Evolutionary conservation across 2,113 vertebrate species (phyloP).

Genomic region (Lophura nycthemera): DNA sequence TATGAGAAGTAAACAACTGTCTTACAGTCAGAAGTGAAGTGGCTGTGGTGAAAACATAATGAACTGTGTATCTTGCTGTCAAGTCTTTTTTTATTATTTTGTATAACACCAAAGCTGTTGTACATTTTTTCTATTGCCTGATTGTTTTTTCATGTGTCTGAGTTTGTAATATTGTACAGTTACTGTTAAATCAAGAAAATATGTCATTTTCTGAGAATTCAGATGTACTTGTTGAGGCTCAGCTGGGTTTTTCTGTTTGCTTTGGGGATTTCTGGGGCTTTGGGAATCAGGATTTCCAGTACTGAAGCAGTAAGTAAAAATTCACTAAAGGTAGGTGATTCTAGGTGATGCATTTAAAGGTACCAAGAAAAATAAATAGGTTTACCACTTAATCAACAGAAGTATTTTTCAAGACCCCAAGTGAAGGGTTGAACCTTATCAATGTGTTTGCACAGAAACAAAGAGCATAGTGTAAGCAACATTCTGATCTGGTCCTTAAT

Average conservation of each 20-base stretch:
- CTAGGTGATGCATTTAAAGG: not conserved
- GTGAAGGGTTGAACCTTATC: not conserved
- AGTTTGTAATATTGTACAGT: conserved; percentile 83
- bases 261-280: conserved; percentile 12
- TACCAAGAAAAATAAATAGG: not conserved
- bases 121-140: conserved; percentile 85
- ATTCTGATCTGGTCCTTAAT: conserved; percentile 13
- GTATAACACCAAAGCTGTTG: conserved; percentile 85
- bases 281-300: conserved; percentile 64
- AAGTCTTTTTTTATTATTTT: conserved; percentile 73
- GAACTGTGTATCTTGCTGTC: conserved; percentile 72
- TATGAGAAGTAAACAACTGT: conserved; percentile 36
- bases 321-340: not conserved
- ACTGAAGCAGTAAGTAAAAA: conserved; percentile 11
- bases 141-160: conserved; percentile 76
- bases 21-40: conserved; percentile 54
- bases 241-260: conserved; percentile 44
- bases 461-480: conserved; percentile 1
- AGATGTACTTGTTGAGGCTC: conserved; percentile 70
- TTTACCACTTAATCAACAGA: not conserved
- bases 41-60: conserved; percentile 64
- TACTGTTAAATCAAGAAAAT: conserved; percentile 76
- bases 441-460: conserved; percentile 37
- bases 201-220: conserved; percentile 79
- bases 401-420: conserved; percentile 15